Evolutionary conservation across 2,888 invertebrate species (phyloP), one percentile per base, ranked within the genome.

Genomic region (Drosophila multiciliata): DNA sequence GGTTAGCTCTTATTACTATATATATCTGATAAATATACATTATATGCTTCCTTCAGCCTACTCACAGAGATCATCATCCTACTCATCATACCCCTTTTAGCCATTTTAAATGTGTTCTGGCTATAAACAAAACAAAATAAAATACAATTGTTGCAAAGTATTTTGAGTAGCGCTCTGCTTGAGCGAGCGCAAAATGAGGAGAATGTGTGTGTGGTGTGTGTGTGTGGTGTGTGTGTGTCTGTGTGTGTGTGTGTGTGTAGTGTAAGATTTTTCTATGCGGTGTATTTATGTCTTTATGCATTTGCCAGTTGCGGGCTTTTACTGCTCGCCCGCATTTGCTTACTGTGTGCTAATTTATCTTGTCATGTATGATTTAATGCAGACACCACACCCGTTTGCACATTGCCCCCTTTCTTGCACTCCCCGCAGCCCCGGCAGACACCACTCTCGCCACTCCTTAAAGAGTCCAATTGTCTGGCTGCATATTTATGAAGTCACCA

Each of bases 351-450:
- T 89, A 82, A 85, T 85, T 85, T 87, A 80, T 89, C 82, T 75
- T 86, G 82, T 86, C 84, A 74, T 73, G 67, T 74, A 80, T 83
- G 87, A 89, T 84, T 83, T 82, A 85, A 79, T 68, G 67, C 60
- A 36, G 8, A n/a, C 29, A 53, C 59, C 73, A 61, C 55, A 58
- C 73, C 66, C 80, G 57, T 59, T 64, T 65, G 48, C 67, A 49
- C 54, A 53, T 32, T 23, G n/a, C 26, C 29, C 36, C 12, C 26
- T n/a, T 17, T 15, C 12, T 15, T n/a, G n/a, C 40, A 9, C 40
- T 11, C 40, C 38, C 17, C 17, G 17, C 17, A 8, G 17, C 40
- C n/a, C n/a, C n/a, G 23, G 23, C 40, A n/a, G n/a, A 4, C 40
- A n/a, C 3, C 9, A 1, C n/a, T 1, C 8, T 0, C 23, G 1